A percentile compares a stretch with the other conserved stretches of the same genome.
These are phyloP conservation scores for Platygyra sinensis DNA, from an alignment of 64 coral and sea anemone species.

Conservation along the genomic window DNA sequence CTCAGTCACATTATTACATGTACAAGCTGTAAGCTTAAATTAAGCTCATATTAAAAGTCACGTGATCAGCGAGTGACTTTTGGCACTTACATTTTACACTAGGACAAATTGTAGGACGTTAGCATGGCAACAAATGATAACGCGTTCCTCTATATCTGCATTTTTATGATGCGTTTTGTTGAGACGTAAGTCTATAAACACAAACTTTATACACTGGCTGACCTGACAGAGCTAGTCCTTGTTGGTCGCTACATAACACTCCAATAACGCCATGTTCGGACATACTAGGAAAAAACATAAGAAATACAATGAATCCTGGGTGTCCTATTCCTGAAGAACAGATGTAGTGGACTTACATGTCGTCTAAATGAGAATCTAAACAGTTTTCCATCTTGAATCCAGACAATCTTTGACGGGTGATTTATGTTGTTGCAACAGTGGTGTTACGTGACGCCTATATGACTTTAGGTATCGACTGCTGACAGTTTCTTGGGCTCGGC, in stretches of 20 bases:
- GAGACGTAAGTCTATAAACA: no score
- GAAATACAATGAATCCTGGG: background rate
- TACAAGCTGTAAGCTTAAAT: no score
- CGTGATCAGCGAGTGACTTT: background rate
- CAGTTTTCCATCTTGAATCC: conserved; percentile 66
- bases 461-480: background rate
- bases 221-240: conserved; percentile 77
- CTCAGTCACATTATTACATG: no score
- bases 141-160: background rate
- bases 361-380: conserved; percentile 74
- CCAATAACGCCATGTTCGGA: conserved; percentile 84
- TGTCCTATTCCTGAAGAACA: background rate
- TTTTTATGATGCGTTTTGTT: no score
- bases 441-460: background rate
- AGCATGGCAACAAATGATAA: background rate
- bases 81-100: background rate
- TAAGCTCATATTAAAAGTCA: no score
- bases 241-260: conserved; percentile 76
- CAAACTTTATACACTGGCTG: background rate
- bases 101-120: background rate
- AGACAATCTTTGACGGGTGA: background rate
- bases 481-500: background rate
- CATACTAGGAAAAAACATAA: conserved; percentile 55
- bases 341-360: conserved; percentile 47
- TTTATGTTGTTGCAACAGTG: background rate